These are phyloP conservation scores for Eleginops maclovinus DNA, from an alignment of 2,113 vertebrate species.

Conservation along the genomic window DNA sequence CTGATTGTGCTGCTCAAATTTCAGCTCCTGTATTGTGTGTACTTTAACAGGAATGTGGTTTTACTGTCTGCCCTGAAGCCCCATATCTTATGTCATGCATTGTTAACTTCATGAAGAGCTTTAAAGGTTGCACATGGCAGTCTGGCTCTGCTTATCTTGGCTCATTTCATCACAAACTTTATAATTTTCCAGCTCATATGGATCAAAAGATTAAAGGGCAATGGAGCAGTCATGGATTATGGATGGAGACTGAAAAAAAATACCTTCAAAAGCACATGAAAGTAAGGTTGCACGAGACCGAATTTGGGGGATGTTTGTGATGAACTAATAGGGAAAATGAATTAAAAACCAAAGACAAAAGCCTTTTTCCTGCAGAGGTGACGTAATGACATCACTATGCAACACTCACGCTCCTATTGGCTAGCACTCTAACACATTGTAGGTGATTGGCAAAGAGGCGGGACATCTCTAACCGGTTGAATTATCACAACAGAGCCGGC, in stretches of 20 bases:
- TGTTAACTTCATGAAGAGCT: conserved; percentile 8
- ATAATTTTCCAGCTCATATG: not conserved
- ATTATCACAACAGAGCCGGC: too few relatives aligned
- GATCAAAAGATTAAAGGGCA: conserved; percentile 13
- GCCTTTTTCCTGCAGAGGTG: too few relatives aligned
- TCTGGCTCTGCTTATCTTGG: not conserved
- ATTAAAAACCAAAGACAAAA: not conserved
- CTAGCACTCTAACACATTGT: too few relatives aligned
- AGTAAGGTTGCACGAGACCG: not conserved
- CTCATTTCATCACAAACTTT: not conserved
- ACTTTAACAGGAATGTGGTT: not conserved
- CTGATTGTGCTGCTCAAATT: not conserved
- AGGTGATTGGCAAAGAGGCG: too few relatives aligned
- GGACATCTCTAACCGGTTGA: too few relatives aligned
- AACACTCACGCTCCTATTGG: too few relatives aligned
- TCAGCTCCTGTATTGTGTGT: not conserved
- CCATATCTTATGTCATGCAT: not conserved
- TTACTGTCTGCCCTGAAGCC: not conserved
- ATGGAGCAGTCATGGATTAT: not conserved
- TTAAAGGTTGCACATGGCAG: not conserved
- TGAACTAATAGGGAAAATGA: not conserved
- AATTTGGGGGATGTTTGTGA: not conserved
- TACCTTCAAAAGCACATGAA: too few relatives aligned
- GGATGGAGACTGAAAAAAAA: not conserved
- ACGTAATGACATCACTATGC: too few relatives aligned